These are phyloP conservation scores for Phocoena phocoena DNA, from an alignment of 2,113 vertebrate genomes.

Conservation along the genomic window DNA sequence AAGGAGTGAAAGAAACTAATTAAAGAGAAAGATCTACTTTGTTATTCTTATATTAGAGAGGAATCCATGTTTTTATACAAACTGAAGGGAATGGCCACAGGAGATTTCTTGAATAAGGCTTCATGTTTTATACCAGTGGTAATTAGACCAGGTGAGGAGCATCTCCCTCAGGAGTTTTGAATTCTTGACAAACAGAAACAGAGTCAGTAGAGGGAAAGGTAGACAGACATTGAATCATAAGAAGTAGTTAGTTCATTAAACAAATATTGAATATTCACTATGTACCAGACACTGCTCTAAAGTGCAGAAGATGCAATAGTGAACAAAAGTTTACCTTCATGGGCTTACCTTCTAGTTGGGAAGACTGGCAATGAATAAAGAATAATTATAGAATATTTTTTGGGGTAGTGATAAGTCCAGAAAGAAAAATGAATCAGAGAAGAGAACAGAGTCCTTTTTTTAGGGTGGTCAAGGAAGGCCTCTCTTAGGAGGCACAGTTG, in stretches of 20 bases:
- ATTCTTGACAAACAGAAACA: slow-evolving; percentile 31
- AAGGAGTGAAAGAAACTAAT: background rate
- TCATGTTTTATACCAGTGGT: background rate
- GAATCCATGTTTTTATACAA: background rate
- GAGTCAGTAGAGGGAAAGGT: background rate
- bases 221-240: background rate
- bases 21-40: background rate
- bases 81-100: background rate
- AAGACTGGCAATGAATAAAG: background rate
- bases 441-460: background rate
- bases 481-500: background rate
- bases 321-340: background rate
- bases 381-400: slow-evolving; percentile 9
- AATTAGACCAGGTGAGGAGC: background rate
- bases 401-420: background rate
- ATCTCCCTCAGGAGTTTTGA: slow-evolving; percentile 41
- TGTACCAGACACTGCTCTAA: background rate
- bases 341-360: background rate
- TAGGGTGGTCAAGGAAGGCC: background rate
- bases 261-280: background rate
- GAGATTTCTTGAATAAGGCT: background rate
- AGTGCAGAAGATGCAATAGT: background rate
- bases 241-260: background rate
- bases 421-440: slow-evolving; percentile 11
- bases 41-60: slow-evolving; percentile 11